Percentiles rank a stretch among this genome's conserved stretches.
These are phyloP conservation scores for Resseliella maxima DNA, from an alignment of 2,888 invertebrate genomes.

Conservation along the genomic window DNA sequence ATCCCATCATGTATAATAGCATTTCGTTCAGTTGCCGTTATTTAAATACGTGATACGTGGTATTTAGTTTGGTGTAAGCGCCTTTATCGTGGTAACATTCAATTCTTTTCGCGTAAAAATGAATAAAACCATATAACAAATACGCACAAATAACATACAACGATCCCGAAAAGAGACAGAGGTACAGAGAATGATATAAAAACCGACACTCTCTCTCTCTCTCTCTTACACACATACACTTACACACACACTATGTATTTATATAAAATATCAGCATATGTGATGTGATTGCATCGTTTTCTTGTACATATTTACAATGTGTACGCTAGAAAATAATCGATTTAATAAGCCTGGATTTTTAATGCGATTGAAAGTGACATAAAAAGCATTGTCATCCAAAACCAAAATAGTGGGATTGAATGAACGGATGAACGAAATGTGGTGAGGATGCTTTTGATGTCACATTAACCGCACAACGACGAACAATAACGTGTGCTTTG, in stretches of 20 bases:
- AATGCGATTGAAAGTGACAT: constrained; percentile 20
- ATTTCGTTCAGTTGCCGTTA: background rate
- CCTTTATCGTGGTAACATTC: constrained; percentile 26
- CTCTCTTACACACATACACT: background rate
- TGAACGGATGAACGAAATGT: background rate
- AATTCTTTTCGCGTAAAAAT: background rate
- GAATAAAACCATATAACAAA: background rate
- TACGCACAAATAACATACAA: too few species aligned
- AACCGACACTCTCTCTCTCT: too few species aligned
- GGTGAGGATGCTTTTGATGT: constrained; percentile 51
- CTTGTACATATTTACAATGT: constrained; percentile 42
- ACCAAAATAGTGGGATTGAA: background rate
- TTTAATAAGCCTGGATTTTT: constrained; percentile 32
- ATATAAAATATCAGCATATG: background rate
- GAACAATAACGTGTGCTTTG: background rate
- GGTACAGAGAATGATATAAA: background rate
- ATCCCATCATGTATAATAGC: background rate
- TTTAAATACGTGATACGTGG: constrained; percentile 32
- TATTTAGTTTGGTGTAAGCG: constrained; percentile 46
- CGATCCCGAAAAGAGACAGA: background rate
- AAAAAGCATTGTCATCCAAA: constrained; percentile 44
- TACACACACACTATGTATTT: background rate
- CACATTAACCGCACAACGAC: background rate
- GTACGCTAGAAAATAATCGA: background rate
- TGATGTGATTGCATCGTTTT: background rate